phyloP scores from a whole-genome alignment of 1,140 invertebrate genomes.

The Pollicipes pollicipes region DNA sequence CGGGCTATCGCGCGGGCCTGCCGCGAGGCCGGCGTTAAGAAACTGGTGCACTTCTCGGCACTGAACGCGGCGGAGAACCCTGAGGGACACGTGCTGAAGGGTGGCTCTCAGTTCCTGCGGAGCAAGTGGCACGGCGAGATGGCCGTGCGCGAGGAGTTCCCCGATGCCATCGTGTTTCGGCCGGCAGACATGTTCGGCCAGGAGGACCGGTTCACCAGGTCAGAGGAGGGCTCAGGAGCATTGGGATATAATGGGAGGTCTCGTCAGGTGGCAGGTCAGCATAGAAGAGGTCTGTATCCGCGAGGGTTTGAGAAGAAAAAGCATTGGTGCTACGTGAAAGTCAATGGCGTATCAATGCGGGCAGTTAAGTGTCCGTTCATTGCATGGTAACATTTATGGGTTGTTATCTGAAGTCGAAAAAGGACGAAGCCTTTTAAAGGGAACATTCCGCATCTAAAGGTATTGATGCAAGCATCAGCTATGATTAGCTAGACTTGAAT shows the following conservation, averaged over 20 bases:
- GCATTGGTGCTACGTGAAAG: no score
- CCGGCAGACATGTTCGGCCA: constrained; percentile 79
- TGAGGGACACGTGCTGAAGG: constrained; percentile 29
- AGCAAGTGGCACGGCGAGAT: constrained; percentile 66
- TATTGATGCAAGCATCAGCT: no score
- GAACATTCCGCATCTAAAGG: no score
- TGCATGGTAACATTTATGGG: no score
- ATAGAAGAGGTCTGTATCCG: constrained; percentile 10
- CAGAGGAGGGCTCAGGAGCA: constrained; percentile 18
- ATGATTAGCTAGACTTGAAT: no score
- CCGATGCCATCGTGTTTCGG: constrained; percentile 80
- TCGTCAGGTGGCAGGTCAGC: constrained; percentile 1
- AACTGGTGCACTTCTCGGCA: constrained; percentile 23
- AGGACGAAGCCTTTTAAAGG: no score
- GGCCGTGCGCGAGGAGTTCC: constrained; percentile 83
- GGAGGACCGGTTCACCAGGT: constrained; percentile 65
- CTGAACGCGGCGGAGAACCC: constrained; percentile 21
- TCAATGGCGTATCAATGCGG: no score
- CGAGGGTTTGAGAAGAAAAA: constrained; percentile 3
- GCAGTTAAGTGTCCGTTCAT: no score
- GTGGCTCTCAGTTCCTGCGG: constrained; percentile 46
- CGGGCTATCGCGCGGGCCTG: constrained; percentile 22
- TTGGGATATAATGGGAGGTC: constrained; percentile 5
- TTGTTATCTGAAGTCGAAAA: no score
- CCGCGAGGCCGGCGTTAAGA: constrained; percentile 21